Conservation (phyloP, 2,113 vertebrate species). For the Dolichallabes microphthalmus region DNA sequence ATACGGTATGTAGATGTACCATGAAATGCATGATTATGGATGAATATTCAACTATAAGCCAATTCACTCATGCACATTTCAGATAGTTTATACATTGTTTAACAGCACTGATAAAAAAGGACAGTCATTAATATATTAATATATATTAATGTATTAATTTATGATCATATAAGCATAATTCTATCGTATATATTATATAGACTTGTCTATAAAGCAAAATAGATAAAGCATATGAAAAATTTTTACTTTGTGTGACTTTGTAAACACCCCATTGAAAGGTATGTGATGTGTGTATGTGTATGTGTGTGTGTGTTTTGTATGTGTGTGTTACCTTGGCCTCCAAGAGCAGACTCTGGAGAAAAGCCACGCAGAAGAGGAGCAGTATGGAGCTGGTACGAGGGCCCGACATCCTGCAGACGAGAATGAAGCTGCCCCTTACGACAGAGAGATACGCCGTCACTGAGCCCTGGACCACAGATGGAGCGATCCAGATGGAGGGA, state of each 20-base stretch:
- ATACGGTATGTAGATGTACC: neutral
- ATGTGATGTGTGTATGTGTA: neutral
- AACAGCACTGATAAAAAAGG: neutral
- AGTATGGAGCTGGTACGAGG: constrained; percentile 54
- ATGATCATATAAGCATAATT: neutral
- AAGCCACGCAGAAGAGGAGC: constrained; percentile 49
- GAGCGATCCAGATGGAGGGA: constrained; percentile 26
- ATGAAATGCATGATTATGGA: neutral
- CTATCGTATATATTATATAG: neutral
- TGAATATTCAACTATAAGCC: neutral
- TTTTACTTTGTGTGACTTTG: neutral
- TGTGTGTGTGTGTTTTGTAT: constrained; percentile 6
- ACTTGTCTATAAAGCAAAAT: neutral
- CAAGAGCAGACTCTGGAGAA: constrained; percentile 47
- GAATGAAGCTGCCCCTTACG: constrained; percentile 63
- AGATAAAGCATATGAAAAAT: neutral
- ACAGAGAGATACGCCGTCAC: constrained; percentile 45
- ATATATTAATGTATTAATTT: too few species aligned
- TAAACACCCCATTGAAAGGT: neutral
- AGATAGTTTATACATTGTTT: neutral
- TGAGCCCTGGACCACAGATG: constrained; percentile 32
- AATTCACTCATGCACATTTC: neutral
- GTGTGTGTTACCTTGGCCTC: constrained; percentile 58
- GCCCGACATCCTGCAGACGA: constrained; percentile 65
- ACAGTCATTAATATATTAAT: too few species aligned